Evolutionary conservation across 2,113 vertebrate genomes (phyloP).

Genomic region (Ovis aries): DNA sequence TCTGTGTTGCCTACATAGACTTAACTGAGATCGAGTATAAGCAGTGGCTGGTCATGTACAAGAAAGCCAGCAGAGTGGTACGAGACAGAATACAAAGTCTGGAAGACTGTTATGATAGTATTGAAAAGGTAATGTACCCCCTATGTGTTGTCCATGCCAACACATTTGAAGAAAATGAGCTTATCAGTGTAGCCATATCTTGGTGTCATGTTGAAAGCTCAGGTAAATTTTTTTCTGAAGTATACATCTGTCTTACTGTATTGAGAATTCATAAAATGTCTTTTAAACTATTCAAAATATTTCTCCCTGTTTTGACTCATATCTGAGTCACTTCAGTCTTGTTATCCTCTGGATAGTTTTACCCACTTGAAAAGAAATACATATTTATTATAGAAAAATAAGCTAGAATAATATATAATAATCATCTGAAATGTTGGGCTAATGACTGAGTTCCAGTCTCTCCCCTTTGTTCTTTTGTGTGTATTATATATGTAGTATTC

Average conservation of each 20-base stretch:
- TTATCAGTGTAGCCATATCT: background rate
- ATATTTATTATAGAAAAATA: background rate
- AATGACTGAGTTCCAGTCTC: background rate
- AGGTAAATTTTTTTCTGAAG: background rate
- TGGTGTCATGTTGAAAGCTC: background rate
- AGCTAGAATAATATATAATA: background rate
- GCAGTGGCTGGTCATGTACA: background rate
- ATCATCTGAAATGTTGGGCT: background rate
- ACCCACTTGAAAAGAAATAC: background rate
- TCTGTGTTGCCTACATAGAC: conserved; percentile 26
- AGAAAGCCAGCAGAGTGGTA: background rate
- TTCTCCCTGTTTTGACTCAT: background rate
- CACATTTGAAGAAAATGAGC: background rate
- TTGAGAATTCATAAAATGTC: background rate
- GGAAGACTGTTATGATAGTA: conserved; percentile 13
- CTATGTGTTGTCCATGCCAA: background rate
- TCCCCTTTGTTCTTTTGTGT: background rate
- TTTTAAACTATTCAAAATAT: background rate
- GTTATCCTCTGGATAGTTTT: background rate
- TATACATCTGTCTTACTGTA: background rate
- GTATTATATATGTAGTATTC: background rate
- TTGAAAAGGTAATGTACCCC: conserved; percentile 4
- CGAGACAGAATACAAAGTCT: background rate
- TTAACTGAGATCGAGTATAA: conserved; percentile 1
- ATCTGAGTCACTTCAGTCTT: background rate